Evolutionary conservation across 1,140 invertebrate species (phyloP).

Genomic region (Caerostris darwini): DNA sequence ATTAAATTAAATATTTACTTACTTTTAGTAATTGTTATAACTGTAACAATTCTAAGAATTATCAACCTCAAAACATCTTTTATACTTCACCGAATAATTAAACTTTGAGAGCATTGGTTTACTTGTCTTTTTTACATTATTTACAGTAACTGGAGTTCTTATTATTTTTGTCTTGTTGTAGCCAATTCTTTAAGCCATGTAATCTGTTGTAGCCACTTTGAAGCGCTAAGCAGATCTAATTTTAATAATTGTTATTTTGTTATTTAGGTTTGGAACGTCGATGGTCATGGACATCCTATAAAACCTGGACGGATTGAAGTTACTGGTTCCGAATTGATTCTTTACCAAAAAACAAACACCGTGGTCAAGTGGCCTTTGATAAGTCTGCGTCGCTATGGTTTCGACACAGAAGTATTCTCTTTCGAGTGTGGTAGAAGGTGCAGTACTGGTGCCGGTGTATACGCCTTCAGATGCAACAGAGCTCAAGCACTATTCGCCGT

Average conservation of each 20-base stretch:
- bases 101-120: no score
- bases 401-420: conserved; percentile 94
- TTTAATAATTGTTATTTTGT: neutral
- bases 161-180: no score
- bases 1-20: no score
- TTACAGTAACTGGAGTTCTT: no score
- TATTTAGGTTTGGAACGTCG: conserved; percentile 85
- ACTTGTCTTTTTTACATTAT: no score
- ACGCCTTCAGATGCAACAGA: conserved; percentile 94
- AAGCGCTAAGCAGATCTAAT: no score
- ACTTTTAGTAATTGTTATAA: no score
- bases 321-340: conserved; percentile 92
- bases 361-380: conserved; percentile 90
- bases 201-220: no score
- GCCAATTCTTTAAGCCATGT: no score
- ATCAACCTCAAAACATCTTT: no score
- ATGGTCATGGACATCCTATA: conserved; percentile 88
- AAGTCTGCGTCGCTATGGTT: conserved; percentile 94
- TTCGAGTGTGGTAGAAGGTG: conserved; percentile 97
- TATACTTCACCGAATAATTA: no score
- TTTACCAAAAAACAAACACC: conserved; percentile 88
- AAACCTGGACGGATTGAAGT: conserved; percentile 92
- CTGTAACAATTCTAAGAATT: no score
- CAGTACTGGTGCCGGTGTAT: conserved; percentile 94
- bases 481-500: conserved; percentile 94